Percentiles rank a stretch among this genome's conserved stretches.
Evolutionary conservation across 1,140 invertebrate species (phyloP).

Genomic region (Brachionus plicatilis): DNA sequence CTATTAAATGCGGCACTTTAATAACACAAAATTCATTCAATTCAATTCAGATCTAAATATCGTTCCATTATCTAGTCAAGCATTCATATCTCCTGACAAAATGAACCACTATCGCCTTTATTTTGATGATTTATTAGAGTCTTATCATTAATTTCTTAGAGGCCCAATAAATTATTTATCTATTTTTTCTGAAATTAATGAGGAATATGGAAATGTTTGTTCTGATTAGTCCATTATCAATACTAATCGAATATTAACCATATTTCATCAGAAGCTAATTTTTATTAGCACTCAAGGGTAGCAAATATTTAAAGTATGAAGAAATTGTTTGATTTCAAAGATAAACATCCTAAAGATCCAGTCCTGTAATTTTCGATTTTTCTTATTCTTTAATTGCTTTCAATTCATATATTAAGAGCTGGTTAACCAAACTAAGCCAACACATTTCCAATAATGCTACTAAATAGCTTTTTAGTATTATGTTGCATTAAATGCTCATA

Average conservation of each 20-base stretch:
- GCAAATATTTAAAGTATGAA: too few relatives aligned
- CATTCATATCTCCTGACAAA: background rate
- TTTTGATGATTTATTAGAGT: background rate
- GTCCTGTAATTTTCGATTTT: too few relatives aligned
- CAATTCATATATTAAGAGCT: too few relatives aligned
- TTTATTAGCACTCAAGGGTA: too few relatives aligned
- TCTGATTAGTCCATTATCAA: background rate
- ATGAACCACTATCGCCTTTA: background rate
- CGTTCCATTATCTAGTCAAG: background rate
- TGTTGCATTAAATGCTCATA: too few relatives aligned
- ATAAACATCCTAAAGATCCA: too few relatives aligned
- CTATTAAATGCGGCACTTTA: background rate
- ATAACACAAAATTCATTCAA: background rate
- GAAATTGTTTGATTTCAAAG: too few relatives aligned
- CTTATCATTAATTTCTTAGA: background rate
- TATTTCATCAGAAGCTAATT: background rate
- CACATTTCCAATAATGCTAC: too few relatives aligned
- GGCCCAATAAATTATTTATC: background rate
- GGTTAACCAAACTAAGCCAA: too few relatives aligned
- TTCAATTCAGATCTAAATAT: background rate
- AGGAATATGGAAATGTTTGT: background rate
- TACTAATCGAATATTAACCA: background rate
- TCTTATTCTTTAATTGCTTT: too few relatives aligned
- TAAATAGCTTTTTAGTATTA: too few relatives aligned
- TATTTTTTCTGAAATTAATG: background rate